Evolutionary conservation across 2,888 invertebrate species (phyloP).

Genomic region (Spisula subtruncata): DNA sequence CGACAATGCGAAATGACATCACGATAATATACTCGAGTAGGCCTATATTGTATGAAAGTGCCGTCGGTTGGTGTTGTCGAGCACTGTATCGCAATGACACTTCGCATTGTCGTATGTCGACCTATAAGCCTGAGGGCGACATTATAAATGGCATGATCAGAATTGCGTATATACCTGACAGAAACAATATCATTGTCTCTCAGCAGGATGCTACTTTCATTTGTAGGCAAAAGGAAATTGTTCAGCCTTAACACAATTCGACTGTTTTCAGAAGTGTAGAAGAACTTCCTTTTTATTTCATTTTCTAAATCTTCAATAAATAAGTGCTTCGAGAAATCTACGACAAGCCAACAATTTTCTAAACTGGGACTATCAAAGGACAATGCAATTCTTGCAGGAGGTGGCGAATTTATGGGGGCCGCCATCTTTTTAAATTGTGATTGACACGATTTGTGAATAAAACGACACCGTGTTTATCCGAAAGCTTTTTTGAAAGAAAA

Average conservation of each 20-base stretch:
- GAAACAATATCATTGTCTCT: constrained; percentile 69
- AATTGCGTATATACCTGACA: constrained; percentile 57
- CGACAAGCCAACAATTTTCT: constrained; percentile 72
- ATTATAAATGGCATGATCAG: too few species aligned
- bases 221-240: constrained; percentile 65
- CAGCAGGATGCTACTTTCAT: constrained; percentile 67
- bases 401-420: constrained; percentile 52
- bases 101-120: too few species aligned
- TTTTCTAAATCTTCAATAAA: constrained; percentile 47
- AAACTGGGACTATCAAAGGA: constrained; percentile 61
- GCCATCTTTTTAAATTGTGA: constrained; percentile 60
- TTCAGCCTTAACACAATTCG: constrained; percentile 57
- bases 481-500: neutral
- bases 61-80: too few species aligned
- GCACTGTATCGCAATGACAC: too few species aligned
- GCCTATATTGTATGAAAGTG: too few species aligned
- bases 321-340: constrained; percentile 57
- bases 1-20: too few species aligned
- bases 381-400: constrained; percentile 69
- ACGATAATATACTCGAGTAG: too few species aligned
- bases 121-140: too few species aligned
- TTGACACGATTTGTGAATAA: neutral
- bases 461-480: constrained; percentile 4
- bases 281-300: constrained; percentile 50
- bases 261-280: neutral